These are phyloP conservation scores for Drosophila nikananu DNA, from an alignment of 1,140 invertebrate genomes.

Conservation along the genomic window DNA sequence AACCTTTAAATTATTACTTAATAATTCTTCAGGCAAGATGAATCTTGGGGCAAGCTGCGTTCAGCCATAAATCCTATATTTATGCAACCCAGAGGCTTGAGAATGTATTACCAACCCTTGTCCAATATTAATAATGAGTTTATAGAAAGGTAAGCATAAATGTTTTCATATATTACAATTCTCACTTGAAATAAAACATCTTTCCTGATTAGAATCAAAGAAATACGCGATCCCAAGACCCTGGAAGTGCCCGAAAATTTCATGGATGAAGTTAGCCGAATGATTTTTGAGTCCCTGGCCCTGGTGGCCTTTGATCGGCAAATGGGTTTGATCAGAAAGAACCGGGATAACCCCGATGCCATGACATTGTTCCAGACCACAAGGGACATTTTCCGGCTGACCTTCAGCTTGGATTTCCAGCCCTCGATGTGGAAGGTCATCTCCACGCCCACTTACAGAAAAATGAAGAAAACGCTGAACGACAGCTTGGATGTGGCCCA, in stretches of 20 bases:
- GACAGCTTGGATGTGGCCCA: slow-evolving; percentile 45
- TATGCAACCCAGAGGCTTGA: slow-evolving; percentile 68
- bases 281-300: slow-evolving; percentile 90
- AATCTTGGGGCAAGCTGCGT: slow-evolving; percentile 59
- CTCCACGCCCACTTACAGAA: slow-evolving; percentile 87
- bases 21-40: slow-evolving; percentile 30
- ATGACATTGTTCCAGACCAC: slow-evolving; percentile 15
- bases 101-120: slow-evolving; percentile 59
- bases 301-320: slow-evolving; percentile 89
- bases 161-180: neutral
- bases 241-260: slow-evolving; percentile 87
- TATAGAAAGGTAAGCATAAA: slow-evolving; percentile 55
- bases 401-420: slow-evolving; percentile 87
- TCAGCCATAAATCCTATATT: slow-evolving; percentile 68
- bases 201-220: slow-evolving; percentile 52
- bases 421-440: slow-evolving; percentile 88
- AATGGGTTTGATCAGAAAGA: slow-evolving; percentile 85
- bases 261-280: slow-evolving; percentile 88
- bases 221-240: slow-evolving; percentile 86
- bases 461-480: slow-evolving; percentile 86
- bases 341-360: slow-evolving; percentile 25
- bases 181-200: neutral
- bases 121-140: slow-evolving; percentile 73
- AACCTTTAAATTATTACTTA: too few species aligned
- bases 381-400: slow-evolving; percentile 18